Evolutionary conservation across 2,888 invertebrate genomes (phyloP).

Genomic region (Agrilus cyanescens): DNA sequence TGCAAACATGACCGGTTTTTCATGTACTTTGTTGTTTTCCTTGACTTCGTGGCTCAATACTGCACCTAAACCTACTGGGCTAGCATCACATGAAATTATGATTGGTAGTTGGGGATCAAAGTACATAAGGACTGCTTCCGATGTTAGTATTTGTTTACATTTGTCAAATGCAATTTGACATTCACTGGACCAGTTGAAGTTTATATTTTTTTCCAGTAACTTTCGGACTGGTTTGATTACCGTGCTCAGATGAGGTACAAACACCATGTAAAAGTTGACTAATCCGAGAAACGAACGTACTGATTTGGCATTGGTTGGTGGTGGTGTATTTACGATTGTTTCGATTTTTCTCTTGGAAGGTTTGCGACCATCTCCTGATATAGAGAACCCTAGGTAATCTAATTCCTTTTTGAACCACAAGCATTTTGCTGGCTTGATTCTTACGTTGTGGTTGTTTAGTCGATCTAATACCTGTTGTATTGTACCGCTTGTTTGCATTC

Average conservation of each 20-base stretch:
- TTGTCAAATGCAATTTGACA: slow-evolving; percentile 9
- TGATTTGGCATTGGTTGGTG: no score
- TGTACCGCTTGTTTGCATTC: slow-evolving; percentile 11
- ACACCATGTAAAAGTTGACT: no score
- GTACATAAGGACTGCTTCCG: slow-evolving; percentile 9
- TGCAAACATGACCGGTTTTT: no score
- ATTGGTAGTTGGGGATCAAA: slow-evolving; percentile 10
- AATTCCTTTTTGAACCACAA: slow-evolving; percentile 12
- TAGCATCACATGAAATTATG: slow-evolving; percentile 10
- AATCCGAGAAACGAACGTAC: no score
- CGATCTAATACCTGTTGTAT: slow-evolving; percentile 11
- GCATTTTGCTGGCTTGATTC: slow-evolving; percentile 18
- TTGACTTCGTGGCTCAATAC: slow-evolving; percentile 13
- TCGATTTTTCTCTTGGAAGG: no score
- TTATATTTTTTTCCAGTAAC: background rate
- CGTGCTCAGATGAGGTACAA: no score
- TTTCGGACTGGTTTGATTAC: background rate
- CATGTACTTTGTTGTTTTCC: background rate
- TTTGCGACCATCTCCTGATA: no score
- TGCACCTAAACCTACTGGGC: slow-evolving; percentile 9
- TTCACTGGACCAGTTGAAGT: slow-evolving; percentile 5
- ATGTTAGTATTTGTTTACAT: slow-evolving; percentile 10
- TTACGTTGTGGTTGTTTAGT: slow-evolving; percentile 16
- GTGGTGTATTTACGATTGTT: no score
- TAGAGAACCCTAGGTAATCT: no score